A percentile compares a stretch with the other conserved stretches of the same genome.
phyloP scores from a whole-genome alignment of 2,113 vertebrate species.

The Sebastes schlegelii region DNA sequence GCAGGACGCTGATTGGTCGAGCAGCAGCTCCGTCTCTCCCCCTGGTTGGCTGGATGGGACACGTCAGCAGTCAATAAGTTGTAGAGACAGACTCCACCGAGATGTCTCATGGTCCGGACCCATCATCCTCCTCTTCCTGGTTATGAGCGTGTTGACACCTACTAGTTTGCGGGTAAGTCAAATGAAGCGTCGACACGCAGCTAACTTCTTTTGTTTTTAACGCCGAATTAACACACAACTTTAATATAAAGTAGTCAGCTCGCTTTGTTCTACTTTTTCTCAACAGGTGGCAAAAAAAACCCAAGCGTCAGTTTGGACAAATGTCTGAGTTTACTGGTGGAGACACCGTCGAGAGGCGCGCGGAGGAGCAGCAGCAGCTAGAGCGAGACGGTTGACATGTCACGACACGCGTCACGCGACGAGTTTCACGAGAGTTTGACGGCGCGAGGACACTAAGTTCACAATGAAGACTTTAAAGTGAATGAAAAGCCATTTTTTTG shows the following conservation, averaged over 20 bases:
- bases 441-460: background rate
- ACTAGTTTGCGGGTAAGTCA: conserved; percentile 52
- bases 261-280: background rate
- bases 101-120: conserved; percentile 35
- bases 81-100: background rate
- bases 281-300: conserved; percentile 46
- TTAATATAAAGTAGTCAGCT: rapidly evolving
- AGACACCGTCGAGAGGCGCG: background rate
- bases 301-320: background rate
- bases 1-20: conserved; percentile 62
- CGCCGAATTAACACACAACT: background rate
- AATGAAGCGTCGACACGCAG: no score
- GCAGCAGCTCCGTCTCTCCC: conserved; percentile 37
- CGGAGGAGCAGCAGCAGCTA: background rate
- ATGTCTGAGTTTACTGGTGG: conserved; percentile 10
- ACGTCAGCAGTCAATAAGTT: conserved; percentile 82
- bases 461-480: conserved; percentile 45
- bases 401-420: background rate
- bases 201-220: background rate
- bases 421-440: no score
- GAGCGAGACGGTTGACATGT: conserved; percentile 4
- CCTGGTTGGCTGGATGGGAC: conserved; percentile 73
- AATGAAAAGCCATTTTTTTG: background rate
- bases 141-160: conserved; percentile 58
- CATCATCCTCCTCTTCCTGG: conserved; percentile 75